Conservation (phyloP, 2,888 invertebrate species). For the Bombyx huttoni region DNA sequence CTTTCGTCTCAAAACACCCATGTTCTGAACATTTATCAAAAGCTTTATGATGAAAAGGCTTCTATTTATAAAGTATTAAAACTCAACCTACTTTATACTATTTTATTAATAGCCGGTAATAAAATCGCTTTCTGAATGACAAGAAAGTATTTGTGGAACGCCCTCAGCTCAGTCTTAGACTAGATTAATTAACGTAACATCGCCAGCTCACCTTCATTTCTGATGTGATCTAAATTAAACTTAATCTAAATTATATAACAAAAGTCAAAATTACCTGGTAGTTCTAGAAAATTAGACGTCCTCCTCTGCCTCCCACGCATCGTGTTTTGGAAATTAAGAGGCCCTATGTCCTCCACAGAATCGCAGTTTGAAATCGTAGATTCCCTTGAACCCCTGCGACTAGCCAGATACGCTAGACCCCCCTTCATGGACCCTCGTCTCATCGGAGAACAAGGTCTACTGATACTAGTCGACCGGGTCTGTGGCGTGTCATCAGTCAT, state of each 20-base stretch:
- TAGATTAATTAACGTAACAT: conserved; percentile 2
- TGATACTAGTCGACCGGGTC: conserved; percentile 74
- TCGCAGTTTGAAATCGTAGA: conserved; percentile 80
- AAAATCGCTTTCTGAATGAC: too few species aligned
- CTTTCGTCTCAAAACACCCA: too few species aligned
- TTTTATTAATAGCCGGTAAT: too few species aligned
- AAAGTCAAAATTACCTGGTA: conserved; percentile 77
- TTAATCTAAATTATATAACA: not conserved
- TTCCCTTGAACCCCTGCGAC: conserved; percentile 85
- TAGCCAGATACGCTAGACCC: conserved; percentile 85
- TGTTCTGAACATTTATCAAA: too few species aligned
- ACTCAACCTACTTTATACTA: too few species aligned
- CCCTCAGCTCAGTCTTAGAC: too few species aligned
- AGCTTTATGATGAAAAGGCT: too few species aligned
- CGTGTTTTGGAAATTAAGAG: conserved; percentile 84
- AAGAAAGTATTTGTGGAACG: too few species aligned
- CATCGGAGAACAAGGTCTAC: conserved; percentile 76
- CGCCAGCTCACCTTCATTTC: conserved; percentile 2
- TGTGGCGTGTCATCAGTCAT: conserved; percentile 73
- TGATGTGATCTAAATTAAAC: not conserved
- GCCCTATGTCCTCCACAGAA: conserved; percentile 81
- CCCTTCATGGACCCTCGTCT: conserved; percentile 79
- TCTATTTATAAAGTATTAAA: too few species aligned
- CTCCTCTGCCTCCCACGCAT: conserved; percentile 83
- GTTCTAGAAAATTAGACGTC: conserved; percentile 88